Conservation (phyloP, 2,797 vertebrate genomes). For the Botia kubotai region DNA sequence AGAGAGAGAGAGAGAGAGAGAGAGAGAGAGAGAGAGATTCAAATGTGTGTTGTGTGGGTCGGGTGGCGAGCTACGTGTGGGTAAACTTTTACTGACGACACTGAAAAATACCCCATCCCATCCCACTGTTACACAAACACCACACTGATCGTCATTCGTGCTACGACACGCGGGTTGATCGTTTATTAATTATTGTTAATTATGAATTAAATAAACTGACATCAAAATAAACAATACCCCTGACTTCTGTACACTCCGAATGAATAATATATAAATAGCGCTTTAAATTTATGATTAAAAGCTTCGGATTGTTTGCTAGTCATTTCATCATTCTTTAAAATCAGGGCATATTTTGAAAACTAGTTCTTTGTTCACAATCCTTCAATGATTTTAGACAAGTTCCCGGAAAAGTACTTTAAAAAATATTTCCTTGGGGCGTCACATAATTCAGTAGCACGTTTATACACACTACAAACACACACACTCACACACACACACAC, state of each 20-base stretch:
- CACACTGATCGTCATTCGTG: not conserved
- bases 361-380: constrained; percentile 11
- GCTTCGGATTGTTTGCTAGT: not conserved
- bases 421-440: constrained; percentile 14
- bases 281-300: not conserved
- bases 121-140: constrained; percentile 27
- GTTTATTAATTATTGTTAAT: too few relatives aligned
- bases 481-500: not conserved
- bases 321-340: not conserved
- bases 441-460: constrained; percentile 28
- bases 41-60: constrained; percentile 42
- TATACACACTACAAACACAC: not conserved
- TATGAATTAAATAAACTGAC: too few relatives aligned
- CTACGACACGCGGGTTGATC: not conserved
- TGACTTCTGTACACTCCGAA: not conserved
- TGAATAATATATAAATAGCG: not conserved
- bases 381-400: constrained; percentile 12
- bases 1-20: constrained; percentile 52
- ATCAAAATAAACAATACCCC: too few relatives aligned
- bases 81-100: constrained; percentile 56
- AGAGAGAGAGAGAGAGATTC: constrained; percentile 48
- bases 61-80: constrained; percentile 49
- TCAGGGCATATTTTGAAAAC: not conserved
- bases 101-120: constrained; percentile 36
- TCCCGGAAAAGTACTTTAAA: constrained; percentile 19